Evolutionary conservation across 2,113 vertebrate species (phyloP), one percentile per base, ranked within the genome.

Genomic region (Lontra canadensis): DNA sequence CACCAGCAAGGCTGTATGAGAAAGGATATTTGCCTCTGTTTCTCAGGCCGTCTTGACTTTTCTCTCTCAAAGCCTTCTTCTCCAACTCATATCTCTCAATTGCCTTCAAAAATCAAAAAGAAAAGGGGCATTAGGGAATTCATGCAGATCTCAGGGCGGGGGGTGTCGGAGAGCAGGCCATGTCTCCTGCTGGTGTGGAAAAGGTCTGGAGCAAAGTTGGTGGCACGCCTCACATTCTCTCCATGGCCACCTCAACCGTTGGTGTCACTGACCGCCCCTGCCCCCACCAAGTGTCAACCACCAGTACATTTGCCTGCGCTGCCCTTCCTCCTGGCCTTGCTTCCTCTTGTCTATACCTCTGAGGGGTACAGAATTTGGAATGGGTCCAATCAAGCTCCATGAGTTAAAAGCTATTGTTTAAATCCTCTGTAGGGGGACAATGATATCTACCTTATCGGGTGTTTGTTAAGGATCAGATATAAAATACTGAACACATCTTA

Each of bases 1-100:
- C 29, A 83, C 20, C 80, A 74, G 21, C 69, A 87, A 88, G 65
- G 84, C 49, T 47, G 25, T 47, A 26, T 71, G 65, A 95, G 26
- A 82, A 97, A 90, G 55, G 3, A 34, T 69, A 36, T 29, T 61
- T 98, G 94, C 97, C 97, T 98, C 81, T 96, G 67, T 94, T 95
- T 98, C 42, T 96, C 0, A 57, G 13, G 79, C 49, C 6, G 52
- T 23, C 1, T 36, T 0, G 65, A 84, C 71, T 96, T 95, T 86
- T 98, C 92, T 88, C 76, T 83, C 34, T 88, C 57, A 79, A 95
- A 73, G 39, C n/a, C 59, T 55, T 97, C 84, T 98, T 98, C 94
- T 98, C 97, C 92, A 94, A 83, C 13, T 97, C 93, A 78, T 63
- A 61, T n/a, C 14, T 85, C 96, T 98, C 98, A 96, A 97, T 95